Evolutionary conservation across 2,888 invertebrate genomes (phyloP).

Genomic region (Nematopogon swammerdamellus): DNA sequence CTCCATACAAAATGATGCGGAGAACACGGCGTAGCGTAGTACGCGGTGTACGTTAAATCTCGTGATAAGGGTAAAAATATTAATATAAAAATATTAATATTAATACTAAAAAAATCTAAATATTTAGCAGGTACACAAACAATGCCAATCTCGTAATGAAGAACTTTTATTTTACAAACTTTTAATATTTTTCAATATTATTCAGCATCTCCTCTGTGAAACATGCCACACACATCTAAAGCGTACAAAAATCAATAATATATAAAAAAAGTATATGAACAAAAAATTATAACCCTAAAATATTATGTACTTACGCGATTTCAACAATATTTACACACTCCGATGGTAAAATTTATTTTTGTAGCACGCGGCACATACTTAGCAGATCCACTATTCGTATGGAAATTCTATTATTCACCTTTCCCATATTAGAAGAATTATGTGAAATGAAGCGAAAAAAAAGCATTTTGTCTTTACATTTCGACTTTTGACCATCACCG

Average conservation of each 20-base stretch:
- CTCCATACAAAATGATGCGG: no score
- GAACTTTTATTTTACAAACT: no score
- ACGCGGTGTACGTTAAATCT: no score
- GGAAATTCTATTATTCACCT: conserved; percentile 3
- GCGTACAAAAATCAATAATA: background rate
- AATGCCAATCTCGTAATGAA: no score
- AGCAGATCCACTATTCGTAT: background rate
- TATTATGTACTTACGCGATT: background rate
- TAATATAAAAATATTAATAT: no score
- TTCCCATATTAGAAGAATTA: conserved; percentile 53
- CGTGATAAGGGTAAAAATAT: no score
- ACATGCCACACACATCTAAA: background rate
- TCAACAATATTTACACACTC: background rate
- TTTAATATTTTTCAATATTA: no score
- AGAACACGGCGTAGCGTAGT: no score
- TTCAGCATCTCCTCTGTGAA: no score
- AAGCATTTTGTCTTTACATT: background rate
- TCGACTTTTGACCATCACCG: background rate
- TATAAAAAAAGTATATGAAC: background rate
- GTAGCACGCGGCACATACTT: background rate
- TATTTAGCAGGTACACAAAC: no score
- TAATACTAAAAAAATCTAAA: no score
- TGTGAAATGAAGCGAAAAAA: background rate
- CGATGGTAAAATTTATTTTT: background rate
- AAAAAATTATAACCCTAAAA: background rate